phyloP scores from a whole-genome alignment of 1,140 invertebrate species.

The Listronotus bonariensis region DNA sequence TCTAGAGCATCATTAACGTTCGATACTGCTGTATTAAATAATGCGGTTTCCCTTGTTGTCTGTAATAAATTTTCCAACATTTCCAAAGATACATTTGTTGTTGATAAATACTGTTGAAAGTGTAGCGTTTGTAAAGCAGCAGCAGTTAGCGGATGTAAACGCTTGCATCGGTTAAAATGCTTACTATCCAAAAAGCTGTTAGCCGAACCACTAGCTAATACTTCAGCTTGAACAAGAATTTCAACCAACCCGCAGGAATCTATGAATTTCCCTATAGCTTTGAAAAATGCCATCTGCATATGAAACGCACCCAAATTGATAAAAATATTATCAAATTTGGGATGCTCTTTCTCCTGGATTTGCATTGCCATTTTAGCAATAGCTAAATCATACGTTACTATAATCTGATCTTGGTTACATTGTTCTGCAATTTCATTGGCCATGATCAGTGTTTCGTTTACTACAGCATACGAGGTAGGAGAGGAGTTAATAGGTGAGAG shows the following conservation, averaged over 20 bases:
- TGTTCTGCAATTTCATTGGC: conserved; percentile 36
- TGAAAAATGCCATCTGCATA: conserved; percentile 59
- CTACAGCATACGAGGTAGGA: conserved; percentile 30
- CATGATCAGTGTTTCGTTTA: conserved; percentile 39
- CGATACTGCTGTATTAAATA: no score
- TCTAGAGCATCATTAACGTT: conserved; percentile 22
- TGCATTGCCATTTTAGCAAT: conserved; percentile 54
- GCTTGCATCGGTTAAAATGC: conserved; percentile 56
- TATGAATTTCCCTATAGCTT: conserved; percentile 58
- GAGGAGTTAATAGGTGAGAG: conserved; percentile 44
- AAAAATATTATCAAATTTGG: conserved; percentile 55
- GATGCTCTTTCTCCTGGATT: conserved; percentile 51
- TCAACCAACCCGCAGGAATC: conserved; percentile 54
- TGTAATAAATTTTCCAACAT: conserved; percentile 28
- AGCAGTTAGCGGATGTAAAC: conserved; percentile 51
- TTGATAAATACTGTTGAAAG: conserved; percentile 41
- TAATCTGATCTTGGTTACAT: conserved; percentile 29
- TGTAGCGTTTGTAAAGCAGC: conserved; percentile 43
- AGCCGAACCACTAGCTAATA: conserved; percentile 54
- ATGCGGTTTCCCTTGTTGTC: conserved; percentile 10
- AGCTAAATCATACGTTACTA: conserved; percentile 54
- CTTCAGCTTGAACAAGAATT: conserved; percentile 53
- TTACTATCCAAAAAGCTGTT: conserved; percentile 53
- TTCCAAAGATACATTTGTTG: conserved; percentile 30
- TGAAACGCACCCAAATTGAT: conserved; percentile 59